Percentiles rank a stretch among this genome's conserved stretches.
Evolutionary conservation across 2,797 vertebrate species (phyloP).

Genomic region (Adelosebastes latens): DNA sequence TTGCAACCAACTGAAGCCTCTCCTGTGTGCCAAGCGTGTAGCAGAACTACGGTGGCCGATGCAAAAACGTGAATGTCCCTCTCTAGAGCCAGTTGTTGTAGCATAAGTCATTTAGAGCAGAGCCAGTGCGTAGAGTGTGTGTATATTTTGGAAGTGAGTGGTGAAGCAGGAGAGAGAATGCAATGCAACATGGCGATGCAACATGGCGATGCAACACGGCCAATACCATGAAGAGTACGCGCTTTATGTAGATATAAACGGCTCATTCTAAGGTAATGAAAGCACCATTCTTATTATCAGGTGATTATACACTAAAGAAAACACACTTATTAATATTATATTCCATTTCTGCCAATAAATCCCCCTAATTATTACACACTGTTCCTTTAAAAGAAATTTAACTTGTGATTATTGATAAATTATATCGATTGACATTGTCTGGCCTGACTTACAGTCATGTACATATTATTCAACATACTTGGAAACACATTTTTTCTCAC

Average conservation of each 20-base stretch:
- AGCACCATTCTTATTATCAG: background rate
- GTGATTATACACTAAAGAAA: background rate
- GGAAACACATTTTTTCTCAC: background rate
- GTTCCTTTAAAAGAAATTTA: no score
- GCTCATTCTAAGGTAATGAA: background rate
- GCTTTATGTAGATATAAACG: background rate
- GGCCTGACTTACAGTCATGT: background rate
- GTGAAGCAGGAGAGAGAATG: background rate
- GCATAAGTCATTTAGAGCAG: background rate
- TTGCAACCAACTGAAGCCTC: background rate
- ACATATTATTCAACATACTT: background rate
- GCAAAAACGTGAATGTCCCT: background rate
- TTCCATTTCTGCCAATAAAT: no score
- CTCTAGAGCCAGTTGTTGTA: background rate
- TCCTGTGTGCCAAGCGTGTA: background rate
- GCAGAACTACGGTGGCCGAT: background rate
- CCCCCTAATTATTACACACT: no score
- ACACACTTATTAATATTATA: no score
- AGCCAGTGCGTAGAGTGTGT: background rate
- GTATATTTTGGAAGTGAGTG: background rate
- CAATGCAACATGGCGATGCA: no score
- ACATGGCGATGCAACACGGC: background rate
- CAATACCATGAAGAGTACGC: background rate
- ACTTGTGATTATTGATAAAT: background rate
- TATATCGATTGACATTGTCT: background rate